Percentiles rank a stretch among this genome's conserved stretches.
Conservation (phyloP, 2,797 vertebrate genomes). For the Crenuchus spilurus region DNA sequence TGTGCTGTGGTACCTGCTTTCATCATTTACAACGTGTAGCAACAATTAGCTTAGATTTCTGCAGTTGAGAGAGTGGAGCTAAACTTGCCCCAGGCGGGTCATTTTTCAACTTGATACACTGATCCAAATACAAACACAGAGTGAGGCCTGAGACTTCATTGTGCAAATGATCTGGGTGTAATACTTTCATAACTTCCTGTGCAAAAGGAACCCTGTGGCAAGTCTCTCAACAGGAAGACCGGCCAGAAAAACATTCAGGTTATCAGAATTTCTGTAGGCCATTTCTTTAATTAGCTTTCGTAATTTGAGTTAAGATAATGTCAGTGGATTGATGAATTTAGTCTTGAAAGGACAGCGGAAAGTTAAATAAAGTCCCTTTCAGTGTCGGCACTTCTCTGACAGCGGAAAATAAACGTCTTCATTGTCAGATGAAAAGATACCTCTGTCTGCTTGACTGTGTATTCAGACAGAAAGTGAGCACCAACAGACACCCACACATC, state of each 20-base stretch:
- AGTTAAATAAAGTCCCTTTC: constrained; percentile 56
- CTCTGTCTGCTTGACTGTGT: constrained; percentile 54
- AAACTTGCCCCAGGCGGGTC: constrained; percentile 52
- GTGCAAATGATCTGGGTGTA: constrained; percentile 78
- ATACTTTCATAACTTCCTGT: constrained; percentile 84
- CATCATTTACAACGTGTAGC: constrained; percentile 25
- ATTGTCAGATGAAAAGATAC: constrained; percentile 66
- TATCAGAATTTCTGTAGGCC: constrained; percentile 81
- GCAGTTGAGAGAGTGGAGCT: constrained; percentile 41
- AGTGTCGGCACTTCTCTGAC: constrained; percentile 61
- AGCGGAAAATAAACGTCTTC: constrained; percentile 66
- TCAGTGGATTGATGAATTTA: constrained; percentile 76
- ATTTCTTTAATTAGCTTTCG: constrained; percentile 84
- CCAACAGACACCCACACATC: constrained; percentile 48
- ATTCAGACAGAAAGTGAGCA: constrained; percentile 70
- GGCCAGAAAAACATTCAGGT: constrained; percentile 67
- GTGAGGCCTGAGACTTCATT: constrained; percentile 73
- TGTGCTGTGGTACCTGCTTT: constrained; percentile 9
- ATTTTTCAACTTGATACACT: constrained; percentile 56
- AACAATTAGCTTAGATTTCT: constrained; percentile 48
- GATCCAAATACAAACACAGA: constrained; percentile 54
- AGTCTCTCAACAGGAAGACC: constrained; percentile 69
- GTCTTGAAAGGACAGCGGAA: constrained; percentile 66
- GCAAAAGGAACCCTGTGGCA: constrained; percentile 77
- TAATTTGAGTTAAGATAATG: constrained; percentile 81